These are phyloP conservation scores for Myocastor coypus DNA, from an alignment of 2,113 vertebrate genomes.

Conservation along the genomic window DNA sequence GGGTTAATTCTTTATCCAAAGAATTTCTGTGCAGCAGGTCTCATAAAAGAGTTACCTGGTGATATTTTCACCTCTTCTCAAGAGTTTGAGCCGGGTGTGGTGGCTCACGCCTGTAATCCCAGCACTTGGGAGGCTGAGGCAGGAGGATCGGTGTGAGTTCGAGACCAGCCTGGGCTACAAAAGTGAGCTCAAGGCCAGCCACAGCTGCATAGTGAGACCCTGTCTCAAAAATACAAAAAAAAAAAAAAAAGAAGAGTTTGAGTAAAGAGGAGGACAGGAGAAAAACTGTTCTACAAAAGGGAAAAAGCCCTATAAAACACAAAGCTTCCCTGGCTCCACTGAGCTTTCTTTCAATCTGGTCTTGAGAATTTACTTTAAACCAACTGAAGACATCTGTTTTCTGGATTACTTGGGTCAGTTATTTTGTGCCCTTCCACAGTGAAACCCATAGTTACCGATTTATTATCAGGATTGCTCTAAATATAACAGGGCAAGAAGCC, in stretches of 20 bases:
- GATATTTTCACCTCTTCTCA: neutral
- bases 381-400: constrained; percentile 76
- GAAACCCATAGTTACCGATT: constrained; percentile 70
- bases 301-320: neutral
- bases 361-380: constrained; percentile 61
- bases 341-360: constrained; percentile 23
- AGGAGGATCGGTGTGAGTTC: too few species aligned
- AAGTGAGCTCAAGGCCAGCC: too few species aligned
- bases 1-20: neutral
- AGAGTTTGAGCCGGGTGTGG: constrained; percentile 41
- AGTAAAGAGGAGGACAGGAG: neutral
- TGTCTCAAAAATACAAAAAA: too few species aligned
- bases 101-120: too few species aligned
- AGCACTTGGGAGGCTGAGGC: too few species aligned
- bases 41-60: neutral
- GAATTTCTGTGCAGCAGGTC: neutral
- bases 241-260: neutral
- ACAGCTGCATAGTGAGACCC: too few species aligned
- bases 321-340: neutral
- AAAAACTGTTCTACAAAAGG: neutral
- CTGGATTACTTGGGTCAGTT: constrained; percentile 75
- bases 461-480: constrained; percentile 74
- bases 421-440: constrained; percentile 68
- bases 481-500: constrained; percentile 76
- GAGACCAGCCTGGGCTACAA: too few species aligned